Percentiles rank a stretch among this genome's conserved stretches.
These are phyloP conservation scores for Cassiopea andromeda DNA, from an alignment of 30 jellyfish, hydroid and myxozoan species.

Conservation along the genomic window DNA sequence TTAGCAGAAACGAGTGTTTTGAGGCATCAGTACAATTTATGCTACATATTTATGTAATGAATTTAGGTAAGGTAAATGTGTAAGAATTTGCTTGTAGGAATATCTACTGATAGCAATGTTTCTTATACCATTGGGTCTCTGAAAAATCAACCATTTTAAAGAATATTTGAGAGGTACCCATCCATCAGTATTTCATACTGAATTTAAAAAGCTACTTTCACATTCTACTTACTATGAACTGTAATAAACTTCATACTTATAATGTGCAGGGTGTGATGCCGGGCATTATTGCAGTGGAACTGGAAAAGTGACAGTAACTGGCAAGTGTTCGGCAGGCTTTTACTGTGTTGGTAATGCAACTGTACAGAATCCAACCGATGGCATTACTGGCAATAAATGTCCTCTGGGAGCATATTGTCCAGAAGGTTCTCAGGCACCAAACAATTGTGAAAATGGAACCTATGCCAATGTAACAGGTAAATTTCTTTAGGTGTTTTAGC, in stretches of 20 bases:
- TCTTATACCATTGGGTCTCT: no score
- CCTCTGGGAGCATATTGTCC: constrained; percentile 94
- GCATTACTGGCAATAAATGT: constrained; percentile 82
- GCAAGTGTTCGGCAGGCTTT: constrained; percentile 81
- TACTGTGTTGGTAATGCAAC: constrained; percentile 82
- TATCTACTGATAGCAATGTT: no score
- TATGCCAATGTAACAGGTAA: constrained; percentile 86
- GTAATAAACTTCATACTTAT: background rate
- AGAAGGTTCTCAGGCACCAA: constrained; percentile 69
- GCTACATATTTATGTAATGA: no score
- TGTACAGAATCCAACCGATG: constrained; percentile 62
- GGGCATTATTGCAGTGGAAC: constrained; percentile 91
- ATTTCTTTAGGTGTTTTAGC: no score
- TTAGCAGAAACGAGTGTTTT: no score
- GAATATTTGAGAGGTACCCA: no score
- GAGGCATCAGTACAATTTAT: no score
- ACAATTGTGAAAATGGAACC: constrained; percentile 89
- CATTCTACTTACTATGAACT: background rate
- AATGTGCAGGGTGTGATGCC: constrained; percentile 82
- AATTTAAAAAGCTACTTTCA: background rate
- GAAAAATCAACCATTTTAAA: no score
- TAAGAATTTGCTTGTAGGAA: no score
- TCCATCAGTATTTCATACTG: background rate
- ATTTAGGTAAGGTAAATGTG: no score
- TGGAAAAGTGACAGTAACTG: constrained; percentile 84